Evolutionary conservation across 2,888 invertebrate genomes (phyloP).

Genomic region (Cheilosia vernalis): DNA sequence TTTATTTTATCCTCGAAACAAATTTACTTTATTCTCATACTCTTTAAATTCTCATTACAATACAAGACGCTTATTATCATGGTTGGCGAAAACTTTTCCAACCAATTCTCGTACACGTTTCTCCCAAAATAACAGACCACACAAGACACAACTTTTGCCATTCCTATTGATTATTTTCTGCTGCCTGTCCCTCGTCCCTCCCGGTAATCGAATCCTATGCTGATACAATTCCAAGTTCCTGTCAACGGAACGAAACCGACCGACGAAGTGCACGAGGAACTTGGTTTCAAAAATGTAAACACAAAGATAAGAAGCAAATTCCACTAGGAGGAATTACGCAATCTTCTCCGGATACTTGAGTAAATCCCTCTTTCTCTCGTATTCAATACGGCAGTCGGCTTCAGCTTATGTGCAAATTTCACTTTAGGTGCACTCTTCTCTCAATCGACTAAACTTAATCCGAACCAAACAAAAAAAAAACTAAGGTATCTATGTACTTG

Average conservation of each 20-base stretch:
- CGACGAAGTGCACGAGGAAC: not conserved
- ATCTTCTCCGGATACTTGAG: not conserved
- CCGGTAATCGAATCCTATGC: not conserved
- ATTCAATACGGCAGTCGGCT: not conserved
- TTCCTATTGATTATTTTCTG: not conserved
- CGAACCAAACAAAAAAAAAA: not conserved
- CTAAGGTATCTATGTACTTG: conserved; percentile 18
- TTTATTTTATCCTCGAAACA: no score
- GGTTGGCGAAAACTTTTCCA: no score
- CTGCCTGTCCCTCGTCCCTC: not conserved
- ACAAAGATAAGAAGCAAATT: not conserved
- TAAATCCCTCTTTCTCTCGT: not conserved
- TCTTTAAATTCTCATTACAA: no score
- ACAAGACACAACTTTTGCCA: not conserved
- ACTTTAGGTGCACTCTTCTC: conserved; percentile 9
- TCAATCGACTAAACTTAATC: conserved; percentile 22
- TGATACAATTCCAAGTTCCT: not conserved
- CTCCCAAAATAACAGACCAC: not conserved
- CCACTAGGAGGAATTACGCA: not conserved
- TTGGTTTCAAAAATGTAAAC: not conserved
- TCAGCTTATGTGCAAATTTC: conserved; percentile 7
- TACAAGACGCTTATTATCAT: no score
- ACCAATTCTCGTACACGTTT: no score
- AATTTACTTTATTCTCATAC: no score
- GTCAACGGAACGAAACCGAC: conserved; percentile 1